Conservation (phyloP, 2,113 vertebrate species). For the Himantopus leucocephalus region DNA sequence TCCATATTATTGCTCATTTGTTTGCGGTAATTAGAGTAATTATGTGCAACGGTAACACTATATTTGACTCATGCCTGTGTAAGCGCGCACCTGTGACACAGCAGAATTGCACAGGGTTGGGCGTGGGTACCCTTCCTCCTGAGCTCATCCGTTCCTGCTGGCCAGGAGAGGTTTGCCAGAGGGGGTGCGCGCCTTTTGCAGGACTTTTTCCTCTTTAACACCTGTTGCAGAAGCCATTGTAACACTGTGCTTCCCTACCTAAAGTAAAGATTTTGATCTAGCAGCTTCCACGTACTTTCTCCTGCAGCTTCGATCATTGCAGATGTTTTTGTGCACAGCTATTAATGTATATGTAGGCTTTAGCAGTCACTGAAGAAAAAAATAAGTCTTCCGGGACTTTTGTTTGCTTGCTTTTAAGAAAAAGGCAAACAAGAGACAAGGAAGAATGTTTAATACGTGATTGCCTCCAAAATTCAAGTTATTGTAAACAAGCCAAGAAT, state of each 20-base stretch:
- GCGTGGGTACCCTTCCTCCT: neutral
- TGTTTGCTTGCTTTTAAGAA: neutral
- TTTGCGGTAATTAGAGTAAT: neutral
- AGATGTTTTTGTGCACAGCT: neutral
- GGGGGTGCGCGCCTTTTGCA: rapidly evolving
- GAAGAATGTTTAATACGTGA: neutral
- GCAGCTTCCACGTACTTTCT: neutral
- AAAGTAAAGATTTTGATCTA: neutral
- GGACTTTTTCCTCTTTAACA: neutral
- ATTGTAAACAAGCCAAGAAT: neutral
- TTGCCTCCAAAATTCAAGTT: neutral
- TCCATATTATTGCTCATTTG: neutral
- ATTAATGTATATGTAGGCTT: neutral
- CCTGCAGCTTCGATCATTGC: neutral
- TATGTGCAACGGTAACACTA: neutral
- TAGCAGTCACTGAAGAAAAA: neutral
- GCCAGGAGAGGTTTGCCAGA: neutral
- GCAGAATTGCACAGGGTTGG: no score
- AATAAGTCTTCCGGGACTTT: neutral
- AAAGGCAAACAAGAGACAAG: neutral
- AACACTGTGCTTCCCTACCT: neutral
- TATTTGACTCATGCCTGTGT: neutral
- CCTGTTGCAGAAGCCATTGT: neutral
- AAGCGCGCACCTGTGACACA: neutral
- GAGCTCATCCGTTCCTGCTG: neutral